A percentile compares a stretch with the other conserved stretches of the same genome.
These are phyloP conservation scores for Acanthosepion pharaonis DNA, from an alignment of 2,888 invertebrate species.

Conservation along the genomic window DNA sequence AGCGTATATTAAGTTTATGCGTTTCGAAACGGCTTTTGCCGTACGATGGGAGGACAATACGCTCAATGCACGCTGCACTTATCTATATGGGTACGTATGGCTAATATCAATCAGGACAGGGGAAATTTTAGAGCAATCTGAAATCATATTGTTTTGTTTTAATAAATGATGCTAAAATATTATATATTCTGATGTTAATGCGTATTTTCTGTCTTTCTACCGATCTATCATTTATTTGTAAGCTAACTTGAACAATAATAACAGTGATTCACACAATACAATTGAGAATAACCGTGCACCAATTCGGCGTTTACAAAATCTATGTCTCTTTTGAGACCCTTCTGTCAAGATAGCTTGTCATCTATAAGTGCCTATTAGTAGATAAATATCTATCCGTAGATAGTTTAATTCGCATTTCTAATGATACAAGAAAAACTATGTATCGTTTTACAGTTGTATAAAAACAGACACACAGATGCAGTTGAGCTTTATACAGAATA, in stretches of 20 bases:
- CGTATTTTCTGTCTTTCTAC: background rate
- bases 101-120: background rate
- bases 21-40: background rate
- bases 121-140: background rate
- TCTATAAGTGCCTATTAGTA: too few relatives aligned
- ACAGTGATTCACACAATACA: background rate
- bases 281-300: background rate
- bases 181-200: background rate
- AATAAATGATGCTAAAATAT: background rate
- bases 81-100: background rate
- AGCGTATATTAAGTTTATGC: background rate
- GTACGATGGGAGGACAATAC: background rate
- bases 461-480: background rate
- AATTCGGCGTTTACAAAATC: background rate
- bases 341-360: too few relatives aligned
- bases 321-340: too few relatives aligned
- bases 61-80: background rate
- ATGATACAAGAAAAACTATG: too few relatives aligned
- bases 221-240: background rate
- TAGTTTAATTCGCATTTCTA: too few relatives aligned
- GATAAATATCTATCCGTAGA: too few relatives aligned
- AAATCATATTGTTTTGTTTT: background rate
- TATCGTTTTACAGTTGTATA: background rate
- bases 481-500: too few relatives aligned
- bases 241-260: background rate